Evolutionary conservation across 2,113 vertebrate species (phyloP).

Genomic region (Ceratotherium simum): DNA sequence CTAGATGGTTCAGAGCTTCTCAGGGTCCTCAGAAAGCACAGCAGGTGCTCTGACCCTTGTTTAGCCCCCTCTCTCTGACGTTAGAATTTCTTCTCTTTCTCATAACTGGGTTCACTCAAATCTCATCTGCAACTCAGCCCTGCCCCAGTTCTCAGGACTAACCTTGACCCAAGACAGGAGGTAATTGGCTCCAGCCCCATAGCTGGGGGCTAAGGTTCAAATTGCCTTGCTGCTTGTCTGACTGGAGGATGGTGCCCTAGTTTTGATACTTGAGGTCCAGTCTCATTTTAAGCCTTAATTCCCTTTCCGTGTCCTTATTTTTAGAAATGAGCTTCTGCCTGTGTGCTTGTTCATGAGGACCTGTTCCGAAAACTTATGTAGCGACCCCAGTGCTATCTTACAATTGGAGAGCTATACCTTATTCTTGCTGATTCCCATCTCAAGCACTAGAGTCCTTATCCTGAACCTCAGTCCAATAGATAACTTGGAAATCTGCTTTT

Average conservation of each 20-base stretch:
- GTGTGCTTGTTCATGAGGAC: constrained; percentile 56
- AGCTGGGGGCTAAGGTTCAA: constrained; percentile 36
- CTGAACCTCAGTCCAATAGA: background rate
- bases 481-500: constrained; percentile 36
- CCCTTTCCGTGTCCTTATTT: constrained; percentile 66
- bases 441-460: constrained; percentile 17
- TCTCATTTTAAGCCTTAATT: constrained; percentile 65
- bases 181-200: background rate
- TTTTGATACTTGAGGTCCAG: constrained; percentile 69
- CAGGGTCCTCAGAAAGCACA: background rate
- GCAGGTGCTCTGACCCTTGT: background rate
- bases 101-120: background rate
- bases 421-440: constrained; percentile 36
- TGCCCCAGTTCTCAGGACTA: constrained; percentile 40
- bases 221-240: constrained; percentile 47
- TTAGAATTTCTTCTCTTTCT: constrained; percentile 37
- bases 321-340: constrained; percentile 70
- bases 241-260: constrained; percentile 58
- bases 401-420: background rate
- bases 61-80: background rate
- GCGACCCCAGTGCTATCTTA: background rate
- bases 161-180: constrained; percentile 43
- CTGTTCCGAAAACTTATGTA: constrained; percentile 58
- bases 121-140: constrained; percentile 35
- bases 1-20: background rate